Evolutionary conservation across 2,797 vertebrate species (phyloP).

Genomic region (Manis crassicaudata): DNA sequence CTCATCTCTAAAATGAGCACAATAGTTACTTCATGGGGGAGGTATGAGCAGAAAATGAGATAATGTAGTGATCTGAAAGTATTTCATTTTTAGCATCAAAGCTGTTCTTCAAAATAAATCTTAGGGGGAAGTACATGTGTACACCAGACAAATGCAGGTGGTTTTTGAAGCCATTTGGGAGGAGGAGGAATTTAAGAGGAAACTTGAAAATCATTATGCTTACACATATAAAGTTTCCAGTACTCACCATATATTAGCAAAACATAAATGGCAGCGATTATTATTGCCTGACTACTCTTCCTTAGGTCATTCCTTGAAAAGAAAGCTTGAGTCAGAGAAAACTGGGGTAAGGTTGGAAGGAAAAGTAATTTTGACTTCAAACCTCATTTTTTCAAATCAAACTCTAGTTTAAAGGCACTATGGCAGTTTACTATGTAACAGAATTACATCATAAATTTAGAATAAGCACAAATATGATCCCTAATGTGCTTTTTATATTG

Average conservation of each 20-base stretch:
- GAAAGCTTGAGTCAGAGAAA: not conserved
- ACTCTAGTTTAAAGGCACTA: not conserved
- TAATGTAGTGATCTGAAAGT: not conserved
- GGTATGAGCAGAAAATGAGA: not conserved
- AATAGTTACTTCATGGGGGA: not conserved
- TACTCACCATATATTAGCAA: not conserved
- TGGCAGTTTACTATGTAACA: not conserved
- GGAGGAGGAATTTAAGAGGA: not conserved
- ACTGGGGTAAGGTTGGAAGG: not conserved
- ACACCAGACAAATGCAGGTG: not conserved
- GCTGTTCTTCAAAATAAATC: slow-evolving; percentile 34
- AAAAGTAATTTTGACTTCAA: not conserved
- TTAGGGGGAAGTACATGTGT: not conserved
- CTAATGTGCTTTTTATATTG: not conserved
- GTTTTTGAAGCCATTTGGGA: not conserved
- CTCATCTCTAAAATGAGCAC: not conserved
- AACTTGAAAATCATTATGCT: slow-evolving; percentile 6
- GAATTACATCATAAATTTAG: not conserved
- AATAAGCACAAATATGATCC: not conserved
- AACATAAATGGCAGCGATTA: slow-evolving; percentile 3
- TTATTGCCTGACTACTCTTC: not conserved
- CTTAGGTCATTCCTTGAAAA: slow-evolving; percentile 25
- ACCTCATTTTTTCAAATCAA: slow-evolving; percentile 11
- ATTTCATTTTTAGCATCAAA: not conserved
- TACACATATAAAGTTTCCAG: not conserved